phyloP scores from a whole-genome alignment of 2,113 vertebrate species.

The Ramphastos sulfuratus region DNA sequence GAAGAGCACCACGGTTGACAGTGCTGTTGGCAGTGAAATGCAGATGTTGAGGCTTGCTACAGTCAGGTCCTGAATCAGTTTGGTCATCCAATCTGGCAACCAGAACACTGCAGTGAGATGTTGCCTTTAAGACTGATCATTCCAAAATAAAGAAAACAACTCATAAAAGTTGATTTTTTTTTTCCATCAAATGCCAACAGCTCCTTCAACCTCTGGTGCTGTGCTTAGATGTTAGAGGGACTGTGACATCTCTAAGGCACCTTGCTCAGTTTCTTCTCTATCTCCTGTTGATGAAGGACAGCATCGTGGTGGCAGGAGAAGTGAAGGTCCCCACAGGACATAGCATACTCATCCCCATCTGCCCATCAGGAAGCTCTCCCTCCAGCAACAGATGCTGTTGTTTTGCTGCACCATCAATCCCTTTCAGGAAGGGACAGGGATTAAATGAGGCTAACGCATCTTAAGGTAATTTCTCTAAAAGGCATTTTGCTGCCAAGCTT shows the following conservation, averaged over 20 bases:
- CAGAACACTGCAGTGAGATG: fast-evolving
- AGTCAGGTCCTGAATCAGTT: no score
- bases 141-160: background rate
- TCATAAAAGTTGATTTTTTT: background rate
- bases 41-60: background rate
- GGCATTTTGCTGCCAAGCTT: background rate
- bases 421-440: background rate
- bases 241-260: background rate
- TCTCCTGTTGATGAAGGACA: fast-evolving
- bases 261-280: background rate
- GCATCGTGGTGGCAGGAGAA: background rate
- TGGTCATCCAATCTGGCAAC: background rate
- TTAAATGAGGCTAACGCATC: background rate
- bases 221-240: fast-evolving
- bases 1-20: fast-evolving
- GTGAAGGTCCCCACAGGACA: background rate
- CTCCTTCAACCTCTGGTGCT: background rate
- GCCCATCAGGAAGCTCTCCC: background rate
- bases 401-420: background rate
- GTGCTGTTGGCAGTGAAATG: fast-evolving
- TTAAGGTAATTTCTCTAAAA: slow-evolving; percentile 33
- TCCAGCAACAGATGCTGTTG: slow-evolving; percentile 42
- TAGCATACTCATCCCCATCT: fast-evolving
- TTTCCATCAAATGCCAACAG: background rate
- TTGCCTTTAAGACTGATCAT: background rate